A percentile compares a stretch with the other conserved stretches of the same genome.
These are phyloP conservation scores for Hydrotaea diabolus DNA, from an alignment of 2,888 invertebrate genomes.

Conservation along the genomic window DNA sequence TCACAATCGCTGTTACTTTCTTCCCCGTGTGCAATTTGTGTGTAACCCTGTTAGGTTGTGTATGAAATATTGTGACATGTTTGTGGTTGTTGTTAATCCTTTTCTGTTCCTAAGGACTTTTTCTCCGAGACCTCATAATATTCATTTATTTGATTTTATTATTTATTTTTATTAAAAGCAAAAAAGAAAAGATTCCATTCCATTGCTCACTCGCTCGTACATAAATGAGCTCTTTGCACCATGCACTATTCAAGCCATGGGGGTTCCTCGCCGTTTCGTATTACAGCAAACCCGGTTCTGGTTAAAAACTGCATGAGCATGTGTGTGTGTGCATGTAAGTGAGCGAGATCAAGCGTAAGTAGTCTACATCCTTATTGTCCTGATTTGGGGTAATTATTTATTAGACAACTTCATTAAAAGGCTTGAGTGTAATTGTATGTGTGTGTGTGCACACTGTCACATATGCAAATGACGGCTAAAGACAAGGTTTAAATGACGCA, in stretches of 20 bases:
- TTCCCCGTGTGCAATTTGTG: not conserved
- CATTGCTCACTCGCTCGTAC: not conserved
- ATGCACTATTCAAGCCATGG: slow-evolving; percentile 15
- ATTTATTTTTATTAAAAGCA: slow-evolving; percentile 33
- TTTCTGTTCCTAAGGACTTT: slow-evolving; percentile 12
- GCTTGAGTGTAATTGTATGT: slow-evolving; percentile 24
- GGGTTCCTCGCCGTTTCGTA: slow-evolving; percentile 3
- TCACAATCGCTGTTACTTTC: not conserved
- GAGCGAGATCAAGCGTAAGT: not conserved
- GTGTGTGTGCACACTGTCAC: no score
- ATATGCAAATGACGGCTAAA: not conserved
- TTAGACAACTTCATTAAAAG: slow-evolving; percentile 40
- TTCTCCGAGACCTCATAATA: slow-evolving; percentile 9
- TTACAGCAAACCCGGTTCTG: not conserved
- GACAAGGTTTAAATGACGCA: slow-evolving; percentile 6
- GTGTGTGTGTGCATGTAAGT: not conserved
- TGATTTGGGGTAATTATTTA: slow-evolving; percentile 40
- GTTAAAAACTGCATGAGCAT: not conserved
- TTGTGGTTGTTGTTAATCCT: slow-evolving; percentile 36
- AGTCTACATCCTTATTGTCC: slow-evolving; percentile 20
- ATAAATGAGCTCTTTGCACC: slow-evolving; percentile 6
- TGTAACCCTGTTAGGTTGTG: not conserved
- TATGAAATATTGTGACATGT: slow-evolving; percentile 32
- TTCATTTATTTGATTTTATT: slow-evolving; percentile 46
- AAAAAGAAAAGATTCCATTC: not conserved